Base-by-base conservation (phyloP, 2,797 vertebrate genomes). In the Choloepus didactylus region DNA sequence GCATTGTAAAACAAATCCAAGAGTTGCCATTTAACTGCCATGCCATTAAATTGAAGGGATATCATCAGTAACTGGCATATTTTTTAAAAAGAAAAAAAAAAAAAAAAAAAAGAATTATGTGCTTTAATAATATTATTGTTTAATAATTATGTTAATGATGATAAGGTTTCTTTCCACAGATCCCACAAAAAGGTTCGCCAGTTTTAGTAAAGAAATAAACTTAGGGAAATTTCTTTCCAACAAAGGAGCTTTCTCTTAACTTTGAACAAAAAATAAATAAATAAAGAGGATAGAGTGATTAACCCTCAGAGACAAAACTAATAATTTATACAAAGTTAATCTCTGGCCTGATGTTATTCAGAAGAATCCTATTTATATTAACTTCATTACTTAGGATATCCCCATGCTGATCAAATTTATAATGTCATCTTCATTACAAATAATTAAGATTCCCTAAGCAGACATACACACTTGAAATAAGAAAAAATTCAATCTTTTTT, bases 361-460 rank as follows among this genome's bases (percentile, higher is more conserved):
- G 80, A 95, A 94, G 77, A 84, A 91, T 35, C 46, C 29, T 88
- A 90, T 88, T 97, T 29, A 60, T 0, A 35, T 29, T 87, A 97
- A 89, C 69, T 76, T 96, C 25, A 92, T 56, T 87, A 94, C 84
- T 98, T 91, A 95, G 96, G 93, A 41, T 18, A 86, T 89, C 69
- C 82, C 94, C 41, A 56, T 82, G 94, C 87, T 96, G 73, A 96
- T 97, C 87, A 51, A 49, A 95, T 59, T 70, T 44, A 77, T 89
- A 95, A 91, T 91, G 83, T 38, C 96, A 96, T 93, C 95, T 96
- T 98, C 96, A 96, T 98, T 97, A 97, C 96, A 98, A 97, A 97
- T 86, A 97, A 98, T 97, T 98, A 98, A 97, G 95, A 96, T 95
- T 96, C 97, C 96, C 94, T 54, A 88, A 96, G 94, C 96, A 96